A percentile compares a stretch with the other conserved stretches of the same genome.
These are phyloP conservation scores for Centropyge bicolor DNA, from an alignment of 2,797 vertebrate genomes.

Conservation along the genomic window DNA sequence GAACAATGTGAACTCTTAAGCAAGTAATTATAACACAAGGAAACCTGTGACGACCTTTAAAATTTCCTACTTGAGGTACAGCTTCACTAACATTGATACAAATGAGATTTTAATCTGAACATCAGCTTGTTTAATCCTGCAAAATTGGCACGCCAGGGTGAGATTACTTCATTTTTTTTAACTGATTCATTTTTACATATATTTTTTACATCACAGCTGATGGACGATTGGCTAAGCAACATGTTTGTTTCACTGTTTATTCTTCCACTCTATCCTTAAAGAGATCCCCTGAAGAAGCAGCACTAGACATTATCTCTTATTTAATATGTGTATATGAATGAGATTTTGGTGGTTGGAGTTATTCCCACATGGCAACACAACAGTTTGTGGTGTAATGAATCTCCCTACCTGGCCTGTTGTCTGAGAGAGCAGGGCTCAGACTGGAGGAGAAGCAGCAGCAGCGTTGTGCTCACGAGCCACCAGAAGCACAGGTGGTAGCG, in stretches of 20 bases:
- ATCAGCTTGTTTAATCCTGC: constrained; percentile 67
- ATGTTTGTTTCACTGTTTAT: constrained; percentile 33
- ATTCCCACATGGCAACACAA: constrained; percentile 64
- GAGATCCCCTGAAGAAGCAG: constrained; percentile 14
- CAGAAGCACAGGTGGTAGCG: constrained; percentile 91
- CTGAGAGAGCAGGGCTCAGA: constrained; percentile 52
- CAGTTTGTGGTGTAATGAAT: constrained; percentile 75
- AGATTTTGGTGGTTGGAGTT: constrained; percentile 49
- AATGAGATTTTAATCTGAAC: constrained; percentile 81
- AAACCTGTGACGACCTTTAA: constrained; percentile 81
- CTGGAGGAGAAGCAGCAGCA: constrained; percentile 60
- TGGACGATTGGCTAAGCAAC: constrained; percentile 39
- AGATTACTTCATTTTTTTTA: constrained; percentile 42
- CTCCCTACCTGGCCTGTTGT: constrained; percentile 58
- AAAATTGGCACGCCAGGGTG: constrained; percentile 52
- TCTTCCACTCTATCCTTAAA: constrained; percentile 23
- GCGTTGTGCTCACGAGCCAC: constrained; percentile 60
- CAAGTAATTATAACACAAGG: constrained; percentile 84
- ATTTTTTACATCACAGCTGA: constrained; percentile 51
- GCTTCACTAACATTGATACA: constrained; percentile 73
- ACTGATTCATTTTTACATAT: constrained; percentile 49
- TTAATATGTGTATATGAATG: constrained; percentile 57
- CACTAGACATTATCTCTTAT: constrained; percentile 43
- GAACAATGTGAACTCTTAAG: constrained; percentile 85
- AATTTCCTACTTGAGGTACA: constrained; percentile 76